Base-by-base conservation (phyloP, 2,113 vertebrate species). In the Channa argus region DNA sequence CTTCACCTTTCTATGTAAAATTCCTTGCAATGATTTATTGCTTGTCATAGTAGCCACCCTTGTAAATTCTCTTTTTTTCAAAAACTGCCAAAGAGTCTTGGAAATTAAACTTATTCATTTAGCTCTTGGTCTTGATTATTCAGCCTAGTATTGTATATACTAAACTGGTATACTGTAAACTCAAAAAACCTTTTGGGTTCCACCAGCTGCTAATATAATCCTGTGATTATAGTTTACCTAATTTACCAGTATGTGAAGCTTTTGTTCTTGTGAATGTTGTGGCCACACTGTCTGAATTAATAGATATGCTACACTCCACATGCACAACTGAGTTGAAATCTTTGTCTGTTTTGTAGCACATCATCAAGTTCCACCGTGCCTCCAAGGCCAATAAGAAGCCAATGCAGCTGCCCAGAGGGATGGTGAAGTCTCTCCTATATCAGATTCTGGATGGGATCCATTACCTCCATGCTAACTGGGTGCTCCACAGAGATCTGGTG, bases 321-420 rank as follows among this genome's bases (percentile, higher is more conserved):
- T 34, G 9, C 55, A 33, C n/a, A n/a, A 54, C 44, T 78, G 12
- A 74, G 10, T 8, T 43, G 36, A 64, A 51, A 41, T 50, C 4
- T 80, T 24, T 73, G 46, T 67, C 81, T 88, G 88, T 71, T 89
- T 83, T 92, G 51, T 88, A 99, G 98, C 98, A 99, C 93, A 98
- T 99, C 94, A 99, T 99, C 92, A 99, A 99, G 93, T 99, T 99
- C 94, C 98, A 99, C 92, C 96, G 97, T 80, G 98, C 98, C 92
- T 99, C 98, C 84, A 99, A 99, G 93, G 97, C 97, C 93, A 99
- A 99, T 92, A 99, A 99, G 95, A 99, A 99, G 92, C 98, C 98
- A 80, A 95, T 99, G 94, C 98, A 99, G 93, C 95, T 99, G 93
- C 97, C 97, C 75, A 94, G 97, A 87, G 97, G 97, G 89, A 99